These are phyloP conservation scores for Barbus barbus DNA, from an alignment of 2,113 vertebrate species.

Conservation along the genomic window DNA sequence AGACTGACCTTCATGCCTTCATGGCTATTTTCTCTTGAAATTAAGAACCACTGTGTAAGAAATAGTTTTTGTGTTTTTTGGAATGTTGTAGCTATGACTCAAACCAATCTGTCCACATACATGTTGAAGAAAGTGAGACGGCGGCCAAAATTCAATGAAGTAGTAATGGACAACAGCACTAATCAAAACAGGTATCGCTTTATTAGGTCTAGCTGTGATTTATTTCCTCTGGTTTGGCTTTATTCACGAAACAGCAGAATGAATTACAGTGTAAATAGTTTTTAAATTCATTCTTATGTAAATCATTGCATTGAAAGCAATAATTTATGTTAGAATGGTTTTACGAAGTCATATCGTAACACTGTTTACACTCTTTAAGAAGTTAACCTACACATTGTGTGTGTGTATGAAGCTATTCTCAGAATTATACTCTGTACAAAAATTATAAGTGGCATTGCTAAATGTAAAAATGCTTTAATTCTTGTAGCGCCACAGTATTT, in stretches of 20 bases:
- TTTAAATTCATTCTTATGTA: not conserved
- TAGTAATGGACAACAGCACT: slow-evolving; percentile 33
- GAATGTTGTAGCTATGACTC: slow-evolving; percentile 63
- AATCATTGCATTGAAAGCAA: not conserved
- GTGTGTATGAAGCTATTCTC: too few relatives aligned
- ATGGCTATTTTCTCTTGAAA: not conserved
- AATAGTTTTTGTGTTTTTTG: not conserved
- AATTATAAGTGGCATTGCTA: too few relatives aligned
- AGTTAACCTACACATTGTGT: too few relatives aligned
- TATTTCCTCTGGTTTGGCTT: not conserved
- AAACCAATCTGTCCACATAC: slow-evolving; percentile 61
- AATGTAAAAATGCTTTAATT: too few relatives aligned
- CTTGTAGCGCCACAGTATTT: not conserved
- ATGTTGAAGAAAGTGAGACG: slow-evolving; percentile 60
- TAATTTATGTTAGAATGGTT: not conserved
- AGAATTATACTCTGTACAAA: too few relatives aligned
- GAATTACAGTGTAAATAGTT: too few relatives aligned
- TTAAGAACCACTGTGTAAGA: not conserved
- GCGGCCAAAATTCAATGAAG: slow-evolving; percentile 62
- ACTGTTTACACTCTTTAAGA: not conserved
- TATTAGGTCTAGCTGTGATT: not conserved
- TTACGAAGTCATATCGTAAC: not conserved
- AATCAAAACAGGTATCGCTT: slow-evolving; percentile 33
- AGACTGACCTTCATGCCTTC: not conserved
- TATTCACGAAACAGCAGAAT: not conserved